Percentiles rank a stretch among this genome's conserved stretches.
phyloP scores from a whole-genome alignment of 2,797 vertebrate genomes.

The Enteromius anoplus region DNA sequence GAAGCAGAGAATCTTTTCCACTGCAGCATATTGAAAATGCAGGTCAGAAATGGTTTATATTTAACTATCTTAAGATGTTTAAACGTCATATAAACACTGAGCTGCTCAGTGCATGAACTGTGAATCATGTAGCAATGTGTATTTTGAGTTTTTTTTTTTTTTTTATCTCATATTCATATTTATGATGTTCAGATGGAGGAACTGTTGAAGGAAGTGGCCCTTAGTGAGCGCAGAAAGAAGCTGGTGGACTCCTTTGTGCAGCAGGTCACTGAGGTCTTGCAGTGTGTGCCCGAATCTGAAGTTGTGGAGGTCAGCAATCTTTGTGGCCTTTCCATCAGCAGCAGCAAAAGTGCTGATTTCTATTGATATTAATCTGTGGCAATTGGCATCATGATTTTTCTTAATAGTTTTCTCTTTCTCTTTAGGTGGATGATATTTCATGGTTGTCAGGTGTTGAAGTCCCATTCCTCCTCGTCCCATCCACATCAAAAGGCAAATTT shows the following conservation, averaged over 20 bases:
- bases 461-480: conserved; percentile 86
- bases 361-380: not conserved
- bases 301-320: conserved; percentile 77
- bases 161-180: not conserved
- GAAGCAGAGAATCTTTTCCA: conserved; percentile 94
- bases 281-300: conserved; percentile 75
- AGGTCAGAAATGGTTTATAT: conserved; percentile 71
- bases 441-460: conserved; percentile 88
- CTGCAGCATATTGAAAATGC: conserved; percentile 92
- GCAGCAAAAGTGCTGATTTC: not conserved
- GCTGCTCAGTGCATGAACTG: not conserved
- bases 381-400: not conserved
- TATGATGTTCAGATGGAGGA: conserved; percentile 86
- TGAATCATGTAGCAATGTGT: not conserved
- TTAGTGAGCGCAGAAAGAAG: conserved; percentile 86
- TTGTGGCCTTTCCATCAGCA: not conserved
- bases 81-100: not conserved
- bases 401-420: not conserved
- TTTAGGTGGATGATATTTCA: conserved; percentile 83
- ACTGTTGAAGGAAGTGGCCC: conserved; percentile 88
- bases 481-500: conserved; percentile 87
- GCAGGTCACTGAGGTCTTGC: conserved; percentile 80
- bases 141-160: not conserved
- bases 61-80: not conserved
- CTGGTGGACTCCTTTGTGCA: conserved; percentile 84